Percentiles rank a stretch among this genome's conserved stretches.
Evolutionary conservation across 2,797 vertebrate genomes (phyloP).

Genomic region (Fistularia commersonii): DNA sequence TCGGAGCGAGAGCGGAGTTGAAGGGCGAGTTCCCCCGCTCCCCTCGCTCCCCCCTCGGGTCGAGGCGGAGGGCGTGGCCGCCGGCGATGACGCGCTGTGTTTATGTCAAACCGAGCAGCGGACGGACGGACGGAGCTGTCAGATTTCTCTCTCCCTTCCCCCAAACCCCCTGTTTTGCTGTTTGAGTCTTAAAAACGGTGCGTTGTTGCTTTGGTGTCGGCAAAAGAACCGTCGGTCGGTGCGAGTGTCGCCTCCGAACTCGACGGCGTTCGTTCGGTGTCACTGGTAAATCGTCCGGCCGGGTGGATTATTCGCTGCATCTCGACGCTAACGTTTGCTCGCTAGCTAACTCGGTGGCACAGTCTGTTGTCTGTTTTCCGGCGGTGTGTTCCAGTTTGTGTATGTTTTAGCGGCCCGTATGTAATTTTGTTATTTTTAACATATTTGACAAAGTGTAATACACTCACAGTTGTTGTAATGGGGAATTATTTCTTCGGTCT

Average conservation of each 20-base stretch:
- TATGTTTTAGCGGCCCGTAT: not conserved
- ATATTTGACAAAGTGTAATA: too few species aligned
- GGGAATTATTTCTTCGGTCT: too few species aligned
- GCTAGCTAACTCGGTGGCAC: conserved; percentile 27
- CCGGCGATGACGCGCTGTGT: conserved; percentile 56
- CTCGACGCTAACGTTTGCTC: conserved; percentile 39
- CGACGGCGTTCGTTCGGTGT: conserved; percentile 12
- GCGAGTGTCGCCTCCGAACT: rapidly evolving
- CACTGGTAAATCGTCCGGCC: conserved; percentile 6
- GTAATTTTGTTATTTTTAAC: too few species aligned
- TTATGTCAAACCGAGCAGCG: conserved; percentile 52
- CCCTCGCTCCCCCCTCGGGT: not conserved
- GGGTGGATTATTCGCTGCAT: not conserved
- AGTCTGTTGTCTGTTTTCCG: not conserved
- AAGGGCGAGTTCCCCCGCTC: too few species aligned
- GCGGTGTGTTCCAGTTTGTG: conserved; percentile 3
- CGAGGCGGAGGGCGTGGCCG: conserved; percentile 48
- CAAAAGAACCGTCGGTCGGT: not conserved
- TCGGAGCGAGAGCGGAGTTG: not conserved
- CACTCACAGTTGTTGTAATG: too few species aligned
- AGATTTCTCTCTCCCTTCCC: conserved; percentile 11
- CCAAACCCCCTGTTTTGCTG: conserved; percentile 27
- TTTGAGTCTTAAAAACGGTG: conserved; percentile 48
- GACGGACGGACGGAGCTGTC: conserved; percentile 9
- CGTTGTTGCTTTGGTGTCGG: conserved; percentile 2